Base-by-base conservation (phyloP, 92 coral and sea anemone species). In the Micromussa lordhowensis region DNA sequence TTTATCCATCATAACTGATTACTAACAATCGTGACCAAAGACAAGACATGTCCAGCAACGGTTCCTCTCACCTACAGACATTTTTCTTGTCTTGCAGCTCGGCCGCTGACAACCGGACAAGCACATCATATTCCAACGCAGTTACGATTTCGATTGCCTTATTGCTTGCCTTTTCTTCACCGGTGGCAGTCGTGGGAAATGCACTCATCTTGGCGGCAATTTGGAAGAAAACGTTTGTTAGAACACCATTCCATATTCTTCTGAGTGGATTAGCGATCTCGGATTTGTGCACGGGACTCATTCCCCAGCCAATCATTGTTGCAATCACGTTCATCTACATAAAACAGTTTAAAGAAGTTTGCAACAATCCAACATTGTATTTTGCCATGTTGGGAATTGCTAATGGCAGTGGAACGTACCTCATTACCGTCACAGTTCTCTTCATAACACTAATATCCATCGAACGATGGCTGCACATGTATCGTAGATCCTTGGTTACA, bases 401-500 rank as follows among this genome's bases (percentile, higher is more conserved):
- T 12, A 15, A 76, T 44, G 59, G 59, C 6, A 48, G 17, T 36
- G 34, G 36, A 29, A 26, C 70, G 0, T 79, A 79, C 83, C 58
- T 81, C 18, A 16, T 48, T 18, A 10, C 40, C 26, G 12, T 28
- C 36, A 24, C 58, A 22, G 5, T n/a, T 40, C 29, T 24, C 35
- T 28, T 36, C 5, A 64, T 81, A 15, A 63, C 75, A 3, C 24
- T 81, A 0, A 63, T 81, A 73, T 64, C 85, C 21, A 9, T 81
- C 14, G 85, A 81, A 24, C 54, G 85, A 34, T 81, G 85, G 75
- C 24, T 81, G 61, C 61, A 81, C 38, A 81, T 64, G 85, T 36
- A 57, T 81, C 85, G 75, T 1, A 22, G 85, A 40, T 81, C 85
- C 24, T 35, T 59, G 51, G 34, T 66, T 11, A 64, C 85, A 61